A percentile compares a stretch with the other conserved stretches of the same genome.
phyloP scores from a whole-genome alignment of 2,888 invertebrate genomes.

The Machimus rusticus region DNA sequence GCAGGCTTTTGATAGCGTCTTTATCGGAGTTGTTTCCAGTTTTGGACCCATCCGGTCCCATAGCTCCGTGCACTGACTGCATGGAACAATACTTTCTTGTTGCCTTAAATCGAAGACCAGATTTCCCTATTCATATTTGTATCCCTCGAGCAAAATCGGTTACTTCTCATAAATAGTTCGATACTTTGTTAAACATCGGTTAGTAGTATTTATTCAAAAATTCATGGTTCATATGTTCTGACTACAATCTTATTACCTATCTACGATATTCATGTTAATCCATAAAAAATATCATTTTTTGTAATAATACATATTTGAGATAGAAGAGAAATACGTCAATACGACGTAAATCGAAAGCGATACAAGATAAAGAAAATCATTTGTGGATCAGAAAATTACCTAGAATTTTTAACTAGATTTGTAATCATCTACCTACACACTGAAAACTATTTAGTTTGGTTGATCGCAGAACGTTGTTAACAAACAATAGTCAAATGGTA shows the following conservation, averaged over 20 bases:
- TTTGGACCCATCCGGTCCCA: background rate
- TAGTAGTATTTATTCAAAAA: background rate
- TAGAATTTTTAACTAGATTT: no score
- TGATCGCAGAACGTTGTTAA: no score
- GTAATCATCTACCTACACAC: no score
- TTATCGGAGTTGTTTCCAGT: background rate
- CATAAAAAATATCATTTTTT: background rate
- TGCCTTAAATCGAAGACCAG: background rate
- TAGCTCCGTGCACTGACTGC: background rate
- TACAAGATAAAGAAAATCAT: no score
- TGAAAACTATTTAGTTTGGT: no score
- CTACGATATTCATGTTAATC: background rate
- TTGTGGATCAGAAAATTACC: no score
- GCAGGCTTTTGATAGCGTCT: conserved; percentile 8
- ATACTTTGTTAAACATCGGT: background rate
- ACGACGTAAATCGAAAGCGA: no score
- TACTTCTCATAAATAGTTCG: background rate
- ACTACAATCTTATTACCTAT: background rate
- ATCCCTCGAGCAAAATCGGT: background rate
- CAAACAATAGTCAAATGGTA: no score
- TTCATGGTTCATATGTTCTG: background rate
- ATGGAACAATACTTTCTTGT: background rate
- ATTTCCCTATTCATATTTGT: background rate
- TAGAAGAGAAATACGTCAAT: no score
- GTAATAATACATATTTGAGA: background rate